Evolutionary conservation across 1,140 invertebrate species (phyloP).

Genomic region (Drosophila kepulauana): DNA sequence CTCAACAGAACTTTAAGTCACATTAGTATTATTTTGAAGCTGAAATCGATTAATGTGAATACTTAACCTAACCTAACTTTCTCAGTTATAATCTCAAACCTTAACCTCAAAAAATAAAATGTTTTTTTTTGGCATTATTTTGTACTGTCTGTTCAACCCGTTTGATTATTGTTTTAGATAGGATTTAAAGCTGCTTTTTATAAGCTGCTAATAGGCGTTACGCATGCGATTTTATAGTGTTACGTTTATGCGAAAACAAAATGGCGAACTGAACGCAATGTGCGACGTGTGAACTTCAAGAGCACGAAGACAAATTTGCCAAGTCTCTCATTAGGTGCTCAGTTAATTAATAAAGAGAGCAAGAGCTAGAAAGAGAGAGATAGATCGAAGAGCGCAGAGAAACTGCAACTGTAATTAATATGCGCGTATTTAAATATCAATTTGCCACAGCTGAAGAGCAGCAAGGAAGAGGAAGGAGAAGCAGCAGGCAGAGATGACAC

Average conservation of each 20-base stretch:
- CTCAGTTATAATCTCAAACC: slow-evolving; percentile 7
- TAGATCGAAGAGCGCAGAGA: slow-evolving; percentile 13
- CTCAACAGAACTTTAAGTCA: background rate
- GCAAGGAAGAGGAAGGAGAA: background rate
- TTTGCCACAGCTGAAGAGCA: slow-evolving; percentile 55
- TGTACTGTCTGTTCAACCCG: slow-evolving; percentile 42
- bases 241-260: slow-evolving; percentile 35
- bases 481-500: slow-evolving; percentile 15
- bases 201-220: slow-evolving; percentile 74
- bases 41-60: too few relatives aligned
- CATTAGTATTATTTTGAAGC: too few relatives aligned
- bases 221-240: slow-evolving; percentile 71
- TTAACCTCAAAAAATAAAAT: slow-evolving; percentile 3
- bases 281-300: slow-evolving; percentile 47
- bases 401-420: slow-evolving; percentile 75
- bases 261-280: slow-evolving; percentile 1
- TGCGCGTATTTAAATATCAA: slow-evolving; percentile 84
- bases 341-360: slow-evolving; percentile 72
- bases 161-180: slow-evolving; percentile 73
- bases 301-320: slow-evolving; percentile 70
- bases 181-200: slow-evolving; percentile 69
- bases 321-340: slow-evolving; percentile 67
- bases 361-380: slow-evolving; percentile 5
- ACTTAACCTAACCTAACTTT: slow-evolving; percentile 10
- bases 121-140: slow-evolving; percentile 32